Evolutionary conservation across 2,888 invertebrate genomes (phyloP).

Genomic region (Hermodice carunculata): DNA sequence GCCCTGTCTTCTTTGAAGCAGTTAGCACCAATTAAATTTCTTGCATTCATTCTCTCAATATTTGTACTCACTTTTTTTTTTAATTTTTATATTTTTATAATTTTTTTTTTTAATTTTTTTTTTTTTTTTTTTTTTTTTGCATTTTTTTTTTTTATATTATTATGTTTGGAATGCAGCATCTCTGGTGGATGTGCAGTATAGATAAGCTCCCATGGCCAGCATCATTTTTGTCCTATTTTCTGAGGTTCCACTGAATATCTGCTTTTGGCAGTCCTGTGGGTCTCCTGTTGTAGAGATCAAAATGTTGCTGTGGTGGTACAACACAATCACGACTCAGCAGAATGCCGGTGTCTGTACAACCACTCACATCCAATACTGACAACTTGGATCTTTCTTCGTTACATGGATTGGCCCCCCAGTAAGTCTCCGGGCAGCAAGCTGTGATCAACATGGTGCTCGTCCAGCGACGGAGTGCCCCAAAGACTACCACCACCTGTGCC

Average conservation of each 20-base stretch:
- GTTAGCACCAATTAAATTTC: conserved; percentile 34
- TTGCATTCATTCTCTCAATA: conserved; percentile 14
- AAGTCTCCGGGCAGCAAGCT: conserved; percentile 28
- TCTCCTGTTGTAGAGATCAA: too few species aligned
- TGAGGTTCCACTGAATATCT: too few species aligned
- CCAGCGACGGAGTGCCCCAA: conserved; percentile 23
- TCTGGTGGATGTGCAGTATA: background rate
- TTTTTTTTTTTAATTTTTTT: conserved; percentile 4
- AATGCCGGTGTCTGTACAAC: too few species aligned
- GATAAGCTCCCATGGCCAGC: too few species aligned
- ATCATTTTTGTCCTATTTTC: too few species aligned
- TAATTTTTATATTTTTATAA: conserved; percentile 15
- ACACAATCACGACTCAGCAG: too few species aligned
- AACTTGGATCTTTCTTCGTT: too few species aligned
- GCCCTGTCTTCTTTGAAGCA: conserved; percentile 36
- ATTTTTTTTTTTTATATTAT: conserved; percentile 9
- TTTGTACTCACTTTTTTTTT: conserved; percentile 20
- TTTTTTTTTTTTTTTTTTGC: conserved; percentile 13
- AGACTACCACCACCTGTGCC: conserved; percentile 12
- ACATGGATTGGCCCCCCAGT: conserved; percentile 27
- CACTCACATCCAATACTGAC: too few species aligned
- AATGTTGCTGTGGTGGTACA: too few species aligned
- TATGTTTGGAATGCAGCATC: conserved; percentile 25
- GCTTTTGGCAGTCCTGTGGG: too few species aligned
- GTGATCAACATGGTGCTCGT: conserved; percentile 19